Evolutionary conservation across 2,888 invertebrate genomes (phyloP).

Genomic region (Lasioglossum malachurum): DNA sequence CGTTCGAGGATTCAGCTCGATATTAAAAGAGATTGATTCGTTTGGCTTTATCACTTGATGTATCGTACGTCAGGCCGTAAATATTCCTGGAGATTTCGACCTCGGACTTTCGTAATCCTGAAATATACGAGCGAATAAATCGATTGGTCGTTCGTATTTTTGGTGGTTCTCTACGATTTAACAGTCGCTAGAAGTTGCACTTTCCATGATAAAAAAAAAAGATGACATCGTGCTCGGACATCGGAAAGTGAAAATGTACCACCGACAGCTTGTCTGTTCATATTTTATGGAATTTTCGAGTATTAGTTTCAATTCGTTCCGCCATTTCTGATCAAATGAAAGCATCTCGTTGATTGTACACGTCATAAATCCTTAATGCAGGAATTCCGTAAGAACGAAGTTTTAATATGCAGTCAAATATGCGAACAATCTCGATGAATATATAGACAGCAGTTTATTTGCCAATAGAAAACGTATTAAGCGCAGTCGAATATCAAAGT

Average conservation of each 20-base stretch:
- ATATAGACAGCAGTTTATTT: not conserved
- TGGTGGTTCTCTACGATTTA: constrained; percentile 65
- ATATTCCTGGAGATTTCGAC: constrained; percentile 74
- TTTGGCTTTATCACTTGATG: constrained; percentile 72
- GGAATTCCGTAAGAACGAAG: not conserved
- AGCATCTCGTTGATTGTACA: not conserved
- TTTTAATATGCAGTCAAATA: not conserved
- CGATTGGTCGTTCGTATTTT: constrained; percentile 72
- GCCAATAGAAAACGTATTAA: too few relatives aligned
- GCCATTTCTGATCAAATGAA: not conserved
- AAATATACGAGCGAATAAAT: constrained; percentile 75
- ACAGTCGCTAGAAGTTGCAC: constrained; percentile 61
- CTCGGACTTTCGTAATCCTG: constrained; percentile 76
- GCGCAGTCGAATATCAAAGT: not conserved
- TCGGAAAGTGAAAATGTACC: constrained; percentile 16
- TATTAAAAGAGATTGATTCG: constrained; percentile 73
- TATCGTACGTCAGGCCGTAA: constrained; percentile 71
- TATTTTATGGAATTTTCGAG: not conserved
- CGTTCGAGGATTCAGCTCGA: constrained; percentile 52
- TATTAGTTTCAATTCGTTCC: not conserved
- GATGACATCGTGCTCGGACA: constrained; percentile 21
- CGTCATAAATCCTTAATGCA: not conserved
- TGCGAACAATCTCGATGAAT: not conserved
- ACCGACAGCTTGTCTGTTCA: not conserved
- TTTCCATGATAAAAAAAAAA: constrained; percentile 40